phyloP scores from a whole-genome alignment of 2,888 invertebrate genomes.

The Linnaemya vulpina region DNA sequence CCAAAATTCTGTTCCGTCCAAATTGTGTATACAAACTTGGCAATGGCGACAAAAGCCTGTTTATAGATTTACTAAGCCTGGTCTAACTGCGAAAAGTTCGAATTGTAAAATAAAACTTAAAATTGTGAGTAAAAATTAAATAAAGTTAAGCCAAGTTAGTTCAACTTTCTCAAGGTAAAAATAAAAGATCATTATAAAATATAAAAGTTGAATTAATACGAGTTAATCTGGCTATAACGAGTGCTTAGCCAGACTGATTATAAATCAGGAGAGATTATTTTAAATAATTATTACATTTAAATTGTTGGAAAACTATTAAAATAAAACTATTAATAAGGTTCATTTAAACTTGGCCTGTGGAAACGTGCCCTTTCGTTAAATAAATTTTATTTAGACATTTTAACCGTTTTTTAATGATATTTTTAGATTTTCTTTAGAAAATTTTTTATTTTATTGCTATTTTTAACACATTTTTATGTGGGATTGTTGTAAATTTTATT shows the following conservation, averaged over 20 bases:
- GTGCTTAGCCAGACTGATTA: not conserved
- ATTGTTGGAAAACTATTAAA: too few species aligned
- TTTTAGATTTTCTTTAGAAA: constrained; percentile 63
- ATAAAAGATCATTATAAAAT: too few species aligned
- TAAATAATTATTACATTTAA: not conserved
- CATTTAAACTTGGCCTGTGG: not conserved
- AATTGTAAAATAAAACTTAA: too few species aligned
- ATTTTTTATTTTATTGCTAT: constrained; percentile 59
- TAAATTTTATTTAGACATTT: constrained; percentile 6
- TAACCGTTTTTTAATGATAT: constrained; percentile 42
- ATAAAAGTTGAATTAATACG: too few species aligned
- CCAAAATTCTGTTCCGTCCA: too few species aligned
- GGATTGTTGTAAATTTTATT: constrained; percentile 31
- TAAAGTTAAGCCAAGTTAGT: too few species aligned
- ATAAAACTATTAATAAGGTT: not conserved
- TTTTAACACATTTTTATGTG: constrained; percentile 52
- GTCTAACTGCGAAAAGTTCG: too few species aligned
- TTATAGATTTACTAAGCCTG: too few species aligned
- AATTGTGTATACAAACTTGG: too few species aligned
- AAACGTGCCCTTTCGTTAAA: not conserved
- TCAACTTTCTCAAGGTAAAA: too few species aligned
- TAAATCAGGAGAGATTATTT: not conserved
- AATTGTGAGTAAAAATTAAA: too few species aligned
- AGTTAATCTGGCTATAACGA: not conserved
- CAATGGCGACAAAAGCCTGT: too few species aligned